These are phyloP conservation scores for Mimumesa dahlbomi DNA, from an alignment of 2,888 invertebrate genomes.

Conservation along the genomic window DNA sequence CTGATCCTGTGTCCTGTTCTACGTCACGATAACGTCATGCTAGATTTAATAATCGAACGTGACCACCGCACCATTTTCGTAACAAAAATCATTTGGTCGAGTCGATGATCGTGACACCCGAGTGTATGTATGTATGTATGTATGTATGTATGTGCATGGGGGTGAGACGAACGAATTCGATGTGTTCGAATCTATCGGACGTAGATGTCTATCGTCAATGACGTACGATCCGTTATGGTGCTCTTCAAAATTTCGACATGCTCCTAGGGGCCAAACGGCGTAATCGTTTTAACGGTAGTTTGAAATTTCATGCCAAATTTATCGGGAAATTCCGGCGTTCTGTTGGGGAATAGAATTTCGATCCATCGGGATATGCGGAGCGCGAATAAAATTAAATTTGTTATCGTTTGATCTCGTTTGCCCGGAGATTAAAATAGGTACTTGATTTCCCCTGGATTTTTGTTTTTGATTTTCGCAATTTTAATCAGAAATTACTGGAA, in stretches of 20 bases:
- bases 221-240: conserved; percentile 20
- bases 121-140: no score
- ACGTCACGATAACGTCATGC: conserved; percentile 34
- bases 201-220: conserved; percentile 40
- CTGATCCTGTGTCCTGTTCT: conserved; percentile 6
- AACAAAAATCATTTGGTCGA: conserved; percentile 42
- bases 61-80: conserved; percentile 29
- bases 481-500: not conserved
- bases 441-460: not conserved
- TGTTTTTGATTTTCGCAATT: not conserved
- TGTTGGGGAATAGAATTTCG: conserved; percentile 51
- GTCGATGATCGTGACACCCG: conserved; percentile 4
- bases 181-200: conserved; percentile 32
- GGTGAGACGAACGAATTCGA: no score
- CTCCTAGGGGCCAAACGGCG: conserved; percentile 19
- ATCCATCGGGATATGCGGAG: conserved; percentile 4
- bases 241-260: conserved; percentile 33
- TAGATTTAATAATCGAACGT: conserved; percentile 51
- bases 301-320: conserved; percentile 62
- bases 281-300: conserved; percentile 60
- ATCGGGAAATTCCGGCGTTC: conserved; percentile 44
- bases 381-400: conserved; percentile 44
- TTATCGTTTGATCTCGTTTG: conserved; percentile 38
- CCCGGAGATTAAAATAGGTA: conserved; percentile 26
- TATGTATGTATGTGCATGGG: no score